These are phyloP conservation scores for Syrphus vitripennis DNA, from an alignment of 2,888 invertebrate genomes.

Conservation along the genomic window DNA sequence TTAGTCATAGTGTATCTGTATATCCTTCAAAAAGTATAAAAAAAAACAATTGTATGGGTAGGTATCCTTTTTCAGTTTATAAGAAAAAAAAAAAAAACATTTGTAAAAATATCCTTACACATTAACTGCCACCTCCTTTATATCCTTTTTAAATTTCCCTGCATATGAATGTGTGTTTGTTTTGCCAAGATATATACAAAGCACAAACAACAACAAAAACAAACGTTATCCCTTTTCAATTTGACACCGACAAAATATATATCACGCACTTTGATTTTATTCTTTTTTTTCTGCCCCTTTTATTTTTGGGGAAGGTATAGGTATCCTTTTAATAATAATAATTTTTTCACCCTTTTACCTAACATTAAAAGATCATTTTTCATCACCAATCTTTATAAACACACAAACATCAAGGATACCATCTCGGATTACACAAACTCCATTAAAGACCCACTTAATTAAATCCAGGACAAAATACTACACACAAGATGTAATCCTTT, in stretches of 20 bases:
- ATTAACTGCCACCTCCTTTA: constrained; percentile 53
- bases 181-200: neutral
- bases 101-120: constrained; percentile 63
- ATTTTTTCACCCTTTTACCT: constrained; percentile 14
- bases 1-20: constrained; percentile 2
- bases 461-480: constrained; percentile 53
- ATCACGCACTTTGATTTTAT: constrained; percentile 68
- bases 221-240: constrained; percentile 67
- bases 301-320: neutral
- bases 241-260: constrained; percentile 64
- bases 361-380: constrained; percentile 68
- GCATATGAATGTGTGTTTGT: constrained; percentile 25
- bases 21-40: constrained; percentile 25
- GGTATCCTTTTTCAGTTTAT: constrained; percentile 24
- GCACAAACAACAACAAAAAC: constrained; percentile 10
- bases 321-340: constrained; percentile 44
- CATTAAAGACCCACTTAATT: constrained; percentile 63
- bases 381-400: constrained; percentile 60
- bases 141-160: constrained; percentile 35
- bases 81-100: constrained; percentile 27
- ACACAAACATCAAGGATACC: constrained; percentile 48
- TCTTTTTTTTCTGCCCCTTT: constrained; percentile 45
- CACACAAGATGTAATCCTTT: constrained; percentile 62
- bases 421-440: constrained; percentile 52
- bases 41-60: constrained; percentile 34